A percentile compares a stretch with the other conserved stretches of the same genome.
These are phyloP conservation scores for Ametastegia equiseti DNA, from an alignment of 2,888 invertebrate genomes.

Conservation along the genomic window DNA sequence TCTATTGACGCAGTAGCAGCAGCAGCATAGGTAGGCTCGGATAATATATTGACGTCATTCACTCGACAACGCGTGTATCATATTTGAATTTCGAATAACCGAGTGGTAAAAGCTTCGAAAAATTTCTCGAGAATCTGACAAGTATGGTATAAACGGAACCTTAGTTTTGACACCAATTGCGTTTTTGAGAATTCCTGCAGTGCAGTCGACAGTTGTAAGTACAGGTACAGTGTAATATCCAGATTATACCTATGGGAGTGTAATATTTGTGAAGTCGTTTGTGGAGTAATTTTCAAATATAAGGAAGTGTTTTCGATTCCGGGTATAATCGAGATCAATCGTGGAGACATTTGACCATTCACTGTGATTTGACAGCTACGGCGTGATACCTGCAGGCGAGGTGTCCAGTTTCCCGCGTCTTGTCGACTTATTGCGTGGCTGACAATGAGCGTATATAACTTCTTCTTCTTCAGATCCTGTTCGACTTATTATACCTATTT, in stretches of 20 bases:
- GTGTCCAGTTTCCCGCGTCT: too few species aligned
- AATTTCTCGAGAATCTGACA: neutral
- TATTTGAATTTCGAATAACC: neutral
- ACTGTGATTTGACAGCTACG: too few species aligned
- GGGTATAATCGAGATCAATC: neutral
- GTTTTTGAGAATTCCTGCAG: too few species aligned
- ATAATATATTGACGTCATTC: slow-evolving; percentile 11
- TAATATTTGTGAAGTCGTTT: too few species aligned
- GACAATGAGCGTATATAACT: too few species aligned
- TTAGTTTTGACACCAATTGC: neutral
- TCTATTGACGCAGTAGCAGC: slow-evolving; percentile 21
- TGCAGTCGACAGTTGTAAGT: too few species aligned
- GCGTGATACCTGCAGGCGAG: too few species aligned
- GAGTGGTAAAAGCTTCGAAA: neutral
- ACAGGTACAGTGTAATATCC: neutral
- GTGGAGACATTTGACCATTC: too few species aligned
- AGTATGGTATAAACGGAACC: neutral
- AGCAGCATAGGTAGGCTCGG: slow-evolving; percentile 7
- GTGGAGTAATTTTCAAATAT: neutral
- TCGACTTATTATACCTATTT: too few species aligned
- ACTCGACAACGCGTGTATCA: neutral
- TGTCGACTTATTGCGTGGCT: too few species aligned
- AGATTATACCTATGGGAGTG: too few species aligned
- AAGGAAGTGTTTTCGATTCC: neutral
- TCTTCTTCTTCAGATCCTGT: too few species aligned